Conservation (phyloP, 2,113 vertebrate species). For the Sapajus apella region DNA sequence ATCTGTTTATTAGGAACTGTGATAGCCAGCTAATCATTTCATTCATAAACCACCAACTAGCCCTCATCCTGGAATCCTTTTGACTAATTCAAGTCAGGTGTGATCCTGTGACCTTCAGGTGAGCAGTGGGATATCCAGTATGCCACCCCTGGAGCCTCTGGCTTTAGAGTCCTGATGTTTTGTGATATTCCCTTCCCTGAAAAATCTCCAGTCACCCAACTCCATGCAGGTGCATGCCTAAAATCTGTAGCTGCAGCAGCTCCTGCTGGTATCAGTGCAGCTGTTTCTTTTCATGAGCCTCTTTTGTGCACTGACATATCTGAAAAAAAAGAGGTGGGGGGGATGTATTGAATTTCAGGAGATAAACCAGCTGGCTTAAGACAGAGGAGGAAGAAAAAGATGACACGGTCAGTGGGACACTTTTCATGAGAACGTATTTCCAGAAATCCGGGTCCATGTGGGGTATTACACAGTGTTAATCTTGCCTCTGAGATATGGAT, state of each 20-base stretch:
- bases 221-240: constrained; percentile 63
- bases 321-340: background rate
- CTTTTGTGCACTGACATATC: constrained; percentile 72
- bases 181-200: constrained; percentile 40
- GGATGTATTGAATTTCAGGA: constrained; percentile 74
- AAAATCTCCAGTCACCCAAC: constrained; percentile 51
- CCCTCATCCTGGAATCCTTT: constrained; percentile 54
- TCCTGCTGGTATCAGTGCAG: constrained; percentile 54
- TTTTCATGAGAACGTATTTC: constrained; percentile 70
- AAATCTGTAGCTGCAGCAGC: constrained; percentile 60
- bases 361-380: constrained; percentile 74
- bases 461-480: constrained; percentile 53
- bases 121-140: constrained; percentile 43
- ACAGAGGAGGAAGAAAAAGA: constrained; percentile 54
- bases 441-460: constrained; percentile 51
- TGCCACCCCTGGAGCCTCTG: constrained; percentile 49
- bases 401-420: constrained; percentile 55
- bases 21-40: constrained; percentile 65
- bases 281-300: constrained; percentile 73
- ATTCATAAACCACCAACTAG: constrained; percentile 49
- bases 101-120: constrained; percentile 66
- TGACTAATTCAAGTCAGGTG: constrained; percentile 71
- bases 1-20: constrained; percentile 62
- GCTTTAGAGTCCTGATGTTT: background rate
- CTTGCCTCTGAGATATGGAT: constrained; percentile 67